phyloP scores from a whole-genome alignment of 2,888 invertebrate genomes.

The Crossocerus cetratus region DNA sequence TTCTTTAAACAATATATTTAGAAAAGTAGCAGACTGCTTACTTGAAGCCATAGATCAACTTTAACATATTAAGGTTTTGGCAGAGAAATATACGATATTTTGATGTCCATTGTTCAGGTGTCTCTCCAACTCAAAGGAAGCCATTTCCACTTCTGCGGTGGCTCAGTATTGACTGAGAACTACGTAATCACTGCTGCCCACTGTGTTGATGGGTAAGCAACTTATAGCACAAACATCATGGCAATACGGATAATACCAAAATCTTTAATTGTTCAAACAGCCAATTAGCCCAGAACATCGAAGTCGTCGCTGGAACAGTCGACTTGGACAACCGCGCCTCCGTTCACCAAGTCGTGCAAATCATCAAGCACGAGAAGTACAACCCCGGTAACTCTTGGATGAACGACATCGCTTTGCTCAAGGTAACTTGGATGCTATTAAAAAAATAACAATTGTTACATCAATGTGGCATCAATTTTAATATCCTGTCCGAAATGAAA shows the following conservation, averaged over 20 bases:
- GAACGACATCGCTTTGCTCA: constrained; percentile 66
- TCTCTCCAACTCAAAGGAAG: constrained; percentile 47
- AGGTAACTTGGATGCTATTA: constrained; percentile 64
- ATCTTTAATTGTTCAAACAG: constrained; percentile 18
- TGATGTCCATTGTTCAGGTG: constrained; percentile 40
- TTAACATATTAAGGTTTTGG: background rate
- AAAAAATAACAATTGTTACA: too few species aligned
- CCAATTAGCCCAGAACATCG: background rate
- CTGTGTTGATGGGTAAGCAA: constrained; percentile 48
- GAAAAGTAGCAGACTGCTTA: too few species aligned
- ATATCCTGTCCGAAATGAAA: background rate
- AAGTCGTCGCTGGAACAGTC: constrained; percentile 52
- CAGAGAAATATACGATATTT: background rate
- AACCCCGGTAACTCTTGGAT: constrained; percentile 15
- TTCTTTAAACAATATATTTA: background rate
- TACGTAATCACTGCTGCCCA: constrained; percentile 66
- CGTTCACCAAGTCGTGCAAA: constrained; percentile 14
- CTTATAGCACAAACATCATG: background rate
- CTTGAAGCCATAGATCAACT: background rate
- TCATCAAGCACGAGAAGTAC: constrained; percentile 45
- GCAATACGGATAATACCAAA: background rate
- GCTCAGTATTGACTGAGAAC: constrained; percentile 53
- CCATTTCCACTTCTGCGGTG: constrained; percentile 63
- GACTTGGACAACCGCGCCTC: background rate
- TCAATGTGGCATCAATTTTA: too few species aligned